Evolutionary conservation across 2,113 vertebrate genomes (phyloP), one percentile per base, ranked within the genome.

Genomic region (Bujurquina vittata): DNA sequence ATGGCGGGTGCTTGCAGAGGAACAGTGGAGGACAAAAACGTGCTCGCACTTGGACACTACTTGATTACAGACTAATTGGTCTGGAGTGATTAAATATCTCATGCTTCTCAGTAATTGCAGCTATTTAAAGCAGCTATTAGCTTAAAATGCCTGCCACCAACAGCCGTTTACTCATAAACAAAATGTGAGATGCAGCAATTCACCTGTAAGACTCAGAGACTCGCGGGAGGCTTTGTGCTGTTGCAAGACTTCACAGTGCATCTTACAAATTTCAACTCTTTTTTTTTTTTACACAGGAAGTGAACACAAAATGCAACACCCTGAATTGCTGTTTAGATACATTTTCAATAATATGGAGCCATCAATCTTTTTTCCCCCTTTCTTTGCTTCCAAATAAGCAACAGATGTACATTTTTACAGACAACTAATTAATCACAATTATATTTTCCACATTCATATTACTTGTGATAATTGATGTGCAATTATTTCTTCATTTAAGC

Each of bases 81-180:
- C 96, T 97, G 96, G 97, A 97, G 97, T 99, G 98, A 99, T 99
- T 99, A 98, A 99, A 98, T 97, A 98, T 98, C 97, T 98, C 97
- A 96, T 97, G 96, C 97, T 97, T 97, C 97, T 96, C 96, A 95
- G 96, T 99, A 99, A 99, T 98, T 98, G 97, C 97, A 96, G 97
- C 97, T 97, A 99, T 99, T 99, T 99, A 96, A 96, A 95, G 95
- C 92, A 92, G 94, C 95, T 95, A 95, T 96, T 98, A 98, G 97
- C 96, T 97, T 97, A 97, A 98, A 98, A 98, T 97, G 95, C 81
- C 92, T 94, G 93, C 93, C 93, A 93, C 94, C 94, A 95, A 91
- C 95, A 95, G 93, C 90, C 91, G 91, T 94, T 94, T 94, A 91
- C 91, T 93, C 95, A 94, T 95, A 94, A 95, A 96, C 94, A 95